These are phyloP conservation scores for Linnaemya tessellans DNA, from an alignment of 2,888 invertebrate genomes.

Conservation along the genomic window DNA sequence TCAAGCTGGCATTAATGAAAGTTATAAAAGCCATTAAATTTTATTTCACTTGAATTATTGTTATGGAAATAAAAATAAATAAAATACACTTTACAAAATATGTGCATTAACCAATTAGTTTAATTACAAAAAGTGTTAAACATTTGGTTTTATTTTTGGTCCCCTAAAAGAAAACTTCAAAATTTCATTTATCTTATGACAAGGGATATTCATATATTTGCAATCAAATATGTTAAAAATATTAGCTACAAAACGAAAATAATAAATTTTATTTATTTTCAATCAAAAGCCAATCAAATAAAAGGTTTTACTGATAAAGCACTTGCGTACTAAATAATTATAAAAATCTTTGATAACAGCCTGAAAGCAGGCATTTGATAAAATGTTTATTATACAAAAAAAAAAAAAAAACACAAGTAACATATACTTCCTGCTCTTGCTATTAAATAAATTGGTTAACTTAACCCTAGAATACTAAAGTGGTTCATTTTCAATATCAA, in stretches of 20 bases:
- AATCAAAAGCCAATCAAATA: not conserved
- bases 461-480: too few relatives aligned
- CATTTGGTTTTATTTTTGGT: not conserved
- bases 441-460: too few relatives aligned
- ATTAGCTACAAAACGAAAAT: too few relatives aligned
- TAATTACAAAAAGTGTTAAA: not conserved
- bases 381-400: not conserved
- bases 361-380: slow-evolving; percentile 36
- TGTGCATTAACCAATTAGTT: not conserved
- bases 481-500: too few relatives aligned
- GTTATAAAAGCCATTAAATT: not conserved
- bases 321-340: not conserved
- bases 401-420: too few relatives aligned
- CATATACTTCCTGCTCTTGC: not conserved
- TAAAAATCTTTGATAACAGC: slow-evolving; percentile 9
- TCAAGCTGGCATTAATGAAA: not conserved
- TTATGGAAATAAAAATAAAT: not conserved
- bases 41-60: not conserved
- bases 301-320: slow-evolving; percentile 5
- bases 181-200: not conserved
- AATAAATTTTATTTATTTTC: not conserved
- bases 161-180: not conserved
- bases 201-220: too few relatives aligned
- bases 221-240: too few relatives aligned
- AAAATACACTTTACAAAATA: not conserved